phyloP scores from a whole-genome alignment of 2,797 vertebrate genomes.

The Scleropages formosus region DNA sequence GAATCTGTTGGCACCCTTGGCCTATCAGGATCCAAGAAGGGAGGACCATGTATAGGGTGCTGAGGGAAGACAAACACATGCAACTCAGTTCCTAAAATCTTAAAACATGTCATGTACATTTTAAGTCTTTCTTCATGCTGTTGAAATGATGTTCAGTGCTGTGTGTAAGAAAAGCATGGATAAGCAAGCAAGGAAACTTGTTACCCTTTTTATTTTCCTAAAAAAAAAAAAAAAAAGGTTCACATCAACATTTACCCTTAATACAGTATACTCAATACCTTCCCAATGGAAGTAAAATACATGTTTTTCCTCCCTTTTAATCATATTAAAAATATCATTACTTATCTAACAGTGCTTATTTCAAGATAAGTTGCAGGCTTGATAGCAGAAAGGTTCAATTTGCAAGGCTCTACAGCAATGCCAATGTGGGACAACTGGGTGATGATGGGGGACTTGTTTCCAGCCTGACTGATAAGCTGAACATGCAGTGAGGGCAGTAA shows the following conservation, averaged over 20 bases:
- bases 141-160: too few relatives aligned
- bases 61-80: too few relatives aligned
- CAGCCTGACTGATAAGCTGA: slow-evolving; percentile 65
- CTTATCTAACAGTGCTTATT: slow-evolving; percentile 73
- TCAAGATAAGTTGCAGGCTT: slow-evolving; percentile 66
- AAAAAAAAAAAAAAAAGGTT: slow-evolving; percentile 56
- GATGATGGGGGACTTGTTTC: slow-evolving; percentile 51
- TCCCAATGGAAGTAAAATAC: slow-evolving; percentile 74
- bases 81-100: too few relatives aligned
- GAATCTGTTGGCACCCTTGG: neutral
- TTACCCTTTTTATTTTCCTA: slow-evolving; percentile 75
- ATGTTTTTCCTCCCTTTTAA: slow-evolving; percentile 62
- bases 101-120: too few relatives aligned
- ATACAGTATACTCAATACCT: slow-evolving; percentile 72
- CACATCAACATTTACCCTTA: slow-evolving; percentile 75
- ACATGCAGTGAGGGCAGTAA: slow-evolving; percentile 71
- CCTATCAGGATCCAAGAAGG: too few relatives aligned
- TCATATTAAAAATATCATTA: slow-evolving; percentile 79
- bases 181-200: too few relatives aligned
- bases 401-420: slow-evolving; percentile 44
- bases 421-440: slow-evolving; percentile 42
- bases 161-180: neutral
- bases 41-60: too few relatives aligned
- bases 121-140: too few relatives aligned
- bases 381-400: slow-evolving; percentile 65